Percentiles rank a stretch among this genome's conserved stretches.
Evolutionary conservation across 92 coral and sea anemone genomes (phyloP).

Genomic region (Micromussa lordhowensis): DNA sequence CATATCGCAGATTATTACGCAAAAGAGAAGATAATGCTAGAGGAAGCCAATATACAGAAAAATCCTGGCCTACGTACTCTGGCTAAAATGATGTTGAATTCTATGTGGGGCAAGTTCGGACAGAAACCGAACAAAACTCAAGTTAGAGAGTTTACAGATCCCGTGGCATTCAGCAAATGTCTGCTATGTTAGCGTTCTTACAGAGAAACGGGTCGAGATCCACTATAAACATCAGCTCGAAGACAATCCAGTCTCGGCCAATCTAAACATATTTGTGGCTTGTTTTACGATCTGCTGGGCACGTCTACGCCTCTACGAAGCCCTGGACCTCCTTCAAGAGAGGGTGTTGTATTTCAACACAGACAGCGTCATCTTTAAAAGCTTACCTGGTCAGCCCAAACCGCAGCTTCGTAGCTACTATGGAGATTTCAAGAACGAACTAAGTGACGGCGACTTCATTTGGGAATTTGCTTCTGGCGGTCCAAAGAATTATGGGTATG

Average conservation of each 20-base stretch:
- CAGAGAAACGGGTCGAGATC: constrained; percentile 5
- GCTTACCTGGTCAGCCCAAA: too few relatives aligned
- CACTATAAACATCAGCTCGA: neutral
- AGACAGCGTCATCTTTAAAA: too few relatives aligned
- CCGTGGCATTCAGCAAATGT: neutral
- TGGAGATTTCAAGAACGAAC: too few relatives aligned
- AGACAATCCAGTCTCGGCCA: neutral
- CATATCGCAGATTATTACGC: neutral
- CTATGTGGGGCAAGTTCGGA: constrained; percentile 43
- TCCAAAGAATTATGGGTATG: too few relatives aligned
- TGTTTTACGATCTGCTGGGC: neutral
- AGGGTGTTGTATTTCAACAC: too few relatives aligned
- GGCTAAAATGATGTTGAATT: constrained; percentile 31
- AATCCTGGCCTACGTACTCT: constrained; percentile 20
- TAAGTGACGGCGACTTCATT: too few relatives aligned
- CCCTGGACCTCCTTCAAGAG: too few relatives aligned
- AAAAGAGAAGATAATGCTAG: constrained; percentile 4
- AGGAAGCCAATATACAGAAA: too few relatives aligned
- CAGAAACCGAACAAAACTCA: neutral
- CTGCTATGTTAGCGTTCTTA: neutral
- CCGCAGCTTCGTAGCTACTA: too few relatives aligned
- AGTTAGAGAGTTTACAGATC: neutral
- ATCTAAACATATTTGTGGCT: neutral
- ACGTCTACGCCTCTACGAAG: too few relatives aligned
- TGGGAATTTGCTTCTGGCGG: too few relatives aligned